Evolutionary conservation across 2,113 vertebrate genomes (phyloP).

Genomic region (Campylomormyrus numenius): DNA sequence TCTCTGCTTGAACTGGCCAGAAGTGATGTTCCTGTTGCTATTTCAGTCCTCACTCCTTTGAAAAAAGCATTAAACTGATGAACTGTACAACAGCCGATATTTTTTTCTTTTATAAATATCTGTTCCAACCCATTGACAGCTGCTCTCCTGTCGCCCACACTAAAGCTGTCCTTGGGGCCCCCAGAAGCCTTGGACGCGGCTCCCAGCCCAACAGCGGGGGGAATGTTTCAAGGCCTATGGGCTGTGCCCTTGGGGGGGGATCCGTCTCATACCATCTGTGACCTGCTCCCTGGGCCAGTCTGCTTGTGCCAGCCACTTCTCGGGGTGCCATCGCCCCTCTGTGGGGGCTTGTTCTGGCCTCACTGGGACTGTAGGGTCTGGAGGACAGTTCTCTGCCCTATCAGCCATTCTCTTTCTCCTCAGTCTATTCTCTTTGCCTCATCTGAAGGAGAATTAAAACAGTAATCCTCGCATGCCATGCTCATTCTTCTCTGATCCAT

Average conservation of each 20-base stretch:
- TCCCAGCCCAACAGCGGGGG: background rate
- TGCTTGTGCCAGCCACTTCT: background rate
- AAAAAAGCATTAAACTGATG: background rate
- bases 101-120: background rate
- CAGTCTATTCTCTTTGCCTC: background rate
- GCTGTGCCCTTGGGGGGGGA: background rate
- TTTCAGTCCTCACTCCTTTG: background rate
- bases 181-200: constrained; percentile 12
- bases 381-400: background rate
- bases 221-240: constrained; percentile 5
- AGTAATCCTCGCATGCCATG: background rate
- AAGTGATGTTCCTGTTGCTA: background rate
- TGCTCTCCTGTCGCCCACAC: constrained; percentile 16
- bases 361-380: background rate
- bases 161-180: background rate
- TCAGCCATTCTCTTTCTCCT: background rate
- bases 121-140: constrained; percentile 17
- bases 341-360: background rate
- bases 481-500: background rate
- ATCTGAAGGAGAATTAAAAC: background rate
- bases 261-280: constrained; percentile 17
- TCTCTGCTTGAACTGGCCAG: background rate
- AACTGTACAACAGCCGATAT: background rate
- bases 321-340: background rate
- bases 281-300: background rate